Conservation (phyloP, 2,888 invertebrate species). For the Mellilla xanthometata region DNA sequence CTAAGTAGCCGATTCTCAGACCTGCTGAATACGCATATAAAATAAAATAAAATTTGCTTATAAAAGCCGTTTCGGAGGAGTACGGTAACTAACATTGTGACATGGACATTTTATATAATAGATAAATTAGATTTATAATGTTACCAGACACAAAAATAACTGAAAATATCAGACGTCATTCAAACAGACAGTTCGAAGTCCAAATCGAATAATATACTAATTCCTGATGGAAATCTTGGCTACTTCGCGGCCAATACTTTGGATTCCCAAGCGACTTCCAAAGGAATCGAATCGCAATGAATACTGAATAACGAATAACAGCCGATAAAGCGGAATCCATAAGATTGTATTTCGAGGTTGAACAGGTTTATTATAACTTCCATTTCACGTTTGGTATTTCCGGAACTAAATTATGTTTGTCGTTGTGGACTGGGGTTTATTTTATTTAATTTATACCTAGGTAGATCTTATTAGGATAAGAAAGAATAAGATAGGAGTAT, state of each 20-base stretch:
- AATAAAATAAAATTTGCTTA: no score
- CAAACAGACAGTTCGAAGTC: slow-evolving; percentile 15
- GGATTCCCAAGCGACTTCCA: slow-evolving; percentile 51
- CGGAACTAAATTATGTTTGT: not conserved
- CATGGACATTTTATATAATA: no score
- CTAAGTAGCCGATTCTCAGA: no score
- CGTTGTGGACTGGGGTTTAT: no score
- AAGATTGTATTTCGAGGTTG: not conserved
- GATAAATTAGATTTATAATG: no score
- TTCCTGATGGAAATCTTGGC: slow-evolving; percentile 42
- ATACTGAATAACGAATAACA: slow-evolving; percentile 42
- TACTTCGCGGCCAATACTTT: slow-evolving; percentile 43
- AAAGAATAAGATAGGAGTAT: no score
- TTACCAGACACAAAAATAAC: no score
- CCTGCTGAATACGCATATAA: no score
- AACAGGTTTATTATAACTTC: slow-evolving; percentile 4
- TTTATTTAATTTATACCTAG: no score
- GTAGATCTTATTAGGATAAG: no score
- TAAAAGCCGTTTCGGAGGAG: no score
- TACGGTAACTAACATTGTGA: no score
- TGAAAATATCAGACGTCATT: slow-evolving; percentile 2
- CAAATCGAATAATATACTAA: slow-evolving; percentile 27
- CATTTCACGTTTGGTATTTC: slow-evolving; percentile 1
- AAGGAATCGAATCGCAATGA: slow-evolving; percentile 49
- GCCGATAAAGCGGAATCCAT: slow-evolving; percentile 26